phyloP scores from a whole-genome alignment of 2,797 vertebrate species.

The Falco rusticolus region DNA sequence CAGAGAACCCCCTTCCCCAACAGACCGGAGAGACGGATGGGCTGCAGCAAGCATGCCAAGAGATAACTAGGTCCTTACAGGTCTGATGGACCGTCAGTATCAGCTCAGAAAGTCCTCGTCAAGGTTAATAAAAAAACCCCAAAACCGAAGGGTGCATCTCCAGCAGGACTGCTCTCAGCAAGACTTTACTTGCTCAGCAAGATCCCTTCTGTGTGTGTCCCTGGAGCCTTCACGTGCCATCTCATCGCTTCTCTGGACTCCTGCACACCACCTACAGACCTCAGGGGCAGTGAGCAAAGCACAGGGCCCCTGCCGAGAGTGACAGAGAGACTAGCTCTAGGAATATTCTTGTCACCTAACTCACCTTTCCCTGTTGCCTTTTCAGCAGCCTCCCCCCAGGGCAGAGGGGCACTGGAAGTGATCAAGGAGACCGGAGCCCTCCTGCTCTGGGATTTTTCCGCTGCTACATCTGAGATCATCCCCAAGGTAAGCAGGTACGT shows the following conservation, averaged over 20 bases:
- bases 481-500: slow-evolving; percentile 68
- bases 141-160: background rate
- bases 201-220: slow-evolving; percentile 13
- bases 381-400: slow-evolving; percentile 62
- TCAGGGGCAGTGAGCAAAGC: slow-evolving; percentile 54
- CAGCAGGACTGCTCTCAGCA: slow-evolving; percentile 39
- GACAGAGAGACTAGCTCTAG: slow-evolving; percentile 53
- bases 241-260: slow-evolving; percentile 31
- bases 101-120: slow-evolving; percentile 8
- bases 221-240: slow-evolving; percentile 48
- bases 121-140: background rate
- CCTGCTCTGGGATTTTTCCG: slow-evolving; percentile 67
- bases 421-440: slow-evolving; percentile 59
- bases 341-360: slow-evolving; percentile 59
- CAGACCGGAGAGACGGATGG: background rate
- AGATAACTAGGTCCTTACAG: background rate
- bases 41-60: slow-evolving; percentile 25
- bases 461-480: slow-evolving; percentile 66
- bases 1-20: slow-evolving; percentile 43
- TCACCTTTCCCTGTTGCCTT: slow-evolving; percentile 64
- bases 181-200: slow-evolving; percentile 38
- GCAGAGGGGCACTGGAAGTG: slow-evolving; percentile 66
- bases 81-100: background rate
- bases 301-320: slow-evolving; percentile 35
- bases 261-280: slow-evolving; percentile 55